Evolutionary conservation across 2,888 invertebrate genomes (phyloP), one percentile per base, ranked within the genome.

Genomic region (Tortrix viridana): DNA sequence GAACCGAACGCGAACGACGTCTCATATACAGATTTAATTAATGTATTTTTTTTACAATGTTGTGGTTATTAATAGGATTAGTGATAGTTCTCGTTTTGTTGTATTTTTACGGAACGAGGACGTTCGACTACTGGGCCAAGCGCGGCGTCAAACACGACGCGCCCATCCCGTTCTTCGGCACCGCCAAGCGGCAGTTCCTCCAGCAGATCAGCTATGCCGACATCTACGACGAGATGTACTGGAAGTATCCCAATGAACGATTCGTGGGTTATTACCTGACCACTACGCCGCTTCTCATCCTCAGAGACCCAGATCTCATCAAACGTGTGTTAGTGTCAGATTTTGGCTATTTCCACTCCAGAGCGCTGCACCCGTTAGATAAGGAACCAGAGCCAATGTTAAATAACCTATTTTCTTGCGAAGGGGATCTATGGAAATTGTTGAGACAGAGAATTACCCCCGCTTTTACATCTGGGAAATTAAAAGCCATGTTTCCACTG

Each of bases 401-500:
- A 14, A 65, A 57, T 19, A 74, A 74, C 48, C 32, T 74, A 14
- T 72, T 72, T 38, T 64, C 68, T 5, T 66, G 69, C n/a, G 74
- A 71, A 19, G 72, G 73, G 1, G 72, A 74, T 20, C 43, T 60
- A 7, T 71, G 71, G 71, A 71, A 48, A 43, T 26, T 65, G 18
- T 57, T 71, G 41, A 60, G 71, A 12, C 56, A 67, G 37, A 63
- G 61, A 38, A 37, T 71, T 16, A 62, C 62, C n/a, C 69, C 74
- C 0, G 69, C 71, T 1, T 75, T 74, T 49, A 68, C 69, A 4
- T 68, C 67, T 5, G 71, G 70, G 3, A 74, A 74, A 46, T 65
- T 73, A 19, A 72, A 69, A 47, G 71, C 66, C 5, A 74, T 74
- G 74, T 74, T 73, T 57, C 74, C 73, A 1, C 55, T 75, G 26